Base-by-base conservation (phyloP, 2,113 vertebrate genomes). In the Pholis gunnellus region DNA sequence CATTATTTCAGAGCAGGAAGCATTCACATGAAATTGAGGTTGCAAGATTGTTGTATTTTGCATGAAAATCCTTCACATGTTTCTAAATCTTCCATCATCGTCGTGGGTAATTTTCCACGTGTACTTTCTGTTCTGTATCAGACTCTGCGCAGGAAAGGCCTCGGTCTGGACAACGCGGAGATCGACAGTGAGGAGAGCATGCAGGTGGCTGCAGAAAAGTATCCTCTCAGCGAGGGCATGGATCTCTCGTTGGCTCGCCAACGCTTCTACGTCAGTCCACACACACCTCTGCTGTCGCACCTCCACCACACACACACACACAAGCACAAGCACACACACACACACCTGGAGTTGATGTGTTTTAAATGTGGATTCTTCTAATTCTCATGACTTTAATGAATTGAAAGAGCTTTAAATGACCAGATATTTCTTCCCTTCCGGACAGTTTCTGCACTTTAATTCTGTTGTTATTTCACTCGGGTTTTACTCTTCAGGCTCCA, bases 91-190 rank as follows among this genome's bases (percentile, higher is more conserved):
- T 40, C 3, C 34, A 5, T 2, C 31, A 3, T 59, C 63, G 5
- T 40, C 61, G 56, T 42, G 60, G 29, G 6, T 59, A 5, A 22
- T 78, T 87, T 65, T 72, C 20, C 6, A 1, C 27, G 1, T 65
- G 36, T 60, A 10, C 75, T 75, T 61, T 78, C 56, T 81, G 54
- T 81, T 79, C 25, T 79, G 73, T 31, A 9, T 79, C 88, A 99
- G 98, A 98, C 97, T 0, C 93, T 99, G 91, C 97, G 96, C 66
- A 96, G 97, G 88, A 98, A 98, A 81, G 97, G 97, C 4, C 57
- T 98, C 64, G 96, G 96, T 5, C 86, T 97, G 2, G 97, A 98
- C 0, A 85, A 92, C 75, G 89, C 95, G 0, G 97, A 97, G 86
- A 68, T 97, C 61, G 97, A 98, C 79, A 88, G 93, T 3, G 97